A percentile compares a stretch with the other conserved stretches of the same genome.
Conservation (phyloP, 2,113 vertebrate species). For the Phylloscopus trochilus region DNA sequence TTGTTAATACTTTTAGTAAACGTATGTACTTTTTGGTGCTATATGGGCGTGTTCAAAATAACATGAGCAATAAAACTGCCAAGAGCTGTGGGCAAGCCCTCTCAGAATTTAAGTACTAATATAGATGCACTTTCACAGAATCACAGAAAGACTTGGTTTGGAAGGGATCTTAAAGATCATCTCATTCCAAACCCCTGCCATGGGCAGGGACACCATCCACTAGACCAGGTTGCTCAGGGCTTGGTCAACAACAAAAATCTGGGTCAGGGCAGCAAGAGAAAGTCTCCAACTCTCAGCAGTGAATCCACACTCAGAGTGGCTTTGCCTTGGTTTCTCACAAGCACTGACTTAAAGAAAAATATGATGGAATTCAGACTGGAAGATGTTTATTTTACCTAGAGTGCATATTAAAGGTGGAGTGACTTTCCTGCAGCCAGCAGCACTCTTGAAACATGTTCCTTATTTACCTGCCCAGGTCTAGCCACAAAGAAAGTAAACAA, state of each 20-base stretch:
- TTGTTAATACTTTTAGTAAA: background rate
- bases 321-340: background rate
- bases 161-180: background rate
- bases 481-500: background rate
- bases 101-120: background rate
- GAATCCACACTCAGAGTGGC: background rate
- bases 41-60: background rate
- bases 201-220: background rate
- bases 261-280: background rate
- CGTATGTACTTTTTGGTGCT: background rate
- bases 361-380: background rate
- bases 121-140: background rate
- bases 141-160: background rate
- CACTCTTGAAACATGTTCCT: accelerated
- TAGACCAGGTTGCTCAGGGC: background rate
- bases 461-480: background rate
- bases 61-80: background rate
- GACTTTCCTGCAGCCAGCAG: background rate
- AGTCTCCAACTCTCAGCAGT: background rate
- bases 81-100: background rate
- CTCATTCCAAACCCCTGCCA: background rate
- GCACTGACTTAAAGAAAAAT: background rate
- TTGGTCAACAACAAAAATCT: background rate
- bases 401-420: background rate
- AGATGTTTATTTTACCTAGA: background rate